These are phyloP conservation scores for Xenops minutus DNA, from an alignment of 2,797 vertebrate species.

Conservation along the genomic window DNA sequence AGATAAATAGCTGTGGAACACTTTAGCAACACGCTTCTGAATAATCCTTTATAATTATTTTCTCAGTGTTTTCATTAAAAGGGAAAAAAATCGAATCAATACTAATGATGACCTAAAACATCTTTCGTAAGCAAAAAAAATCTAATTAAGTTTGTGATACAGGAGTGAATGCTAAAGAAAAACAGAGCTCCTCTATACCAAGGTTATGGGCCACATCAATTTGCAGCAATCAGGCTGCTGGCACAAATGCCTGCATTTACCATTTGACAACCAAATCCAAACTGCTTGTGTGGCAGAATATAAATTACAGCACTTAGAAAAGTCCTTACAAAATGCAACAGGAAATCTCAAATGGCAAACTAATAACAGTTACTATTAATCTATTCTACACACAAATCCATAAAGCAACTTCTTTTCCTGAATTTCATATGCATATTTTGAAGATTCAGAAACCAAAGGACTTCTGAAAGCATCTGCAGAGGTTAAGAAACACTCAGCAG, in stretches of 20 bases:
- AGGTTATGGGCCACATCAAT: neutral
- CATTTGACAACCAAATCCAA: conserved; percentile 68
- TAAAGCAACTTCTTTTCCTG: neutral
- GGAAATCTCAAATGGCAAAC: neutral
- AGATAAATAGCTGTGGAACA: neutral
- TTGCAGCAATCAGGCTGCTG: conserved; percentile 65
- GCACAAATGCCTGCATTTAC: conserved; percentile 63
- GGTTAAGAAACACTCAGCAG: neutral
- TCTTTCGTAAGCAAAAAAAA: neutral
- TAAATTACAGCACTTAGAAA: neutral
- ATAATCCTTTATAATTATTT: neutral
- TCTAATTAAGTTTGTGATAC: neutral
- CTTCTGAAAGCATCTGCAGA: neutral
- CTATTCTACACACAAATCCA: neutral
- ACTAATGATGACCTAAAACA: neutral
- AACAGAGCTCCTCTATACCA: neutral
- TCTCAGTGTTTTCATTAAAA: neutral
- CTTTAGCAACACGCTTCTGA: neutral
- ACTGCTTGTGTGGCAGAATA: conserved; percentile 61
- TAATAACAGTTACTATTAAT: neutral
- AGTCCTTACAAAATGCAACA: neutral
- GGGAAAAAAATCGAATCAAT: neutral
- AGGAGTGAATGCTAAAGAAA: neutral
- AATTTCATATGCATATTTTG: neutral
- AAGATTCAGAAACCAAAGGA: neutral